A percentile compares a stretch with the other conserved stretches of the same genome.
phyloP scores from a whole-genome alignment of 2,113 vertebrate genomes.

The Crotalus horridus region DNA sequence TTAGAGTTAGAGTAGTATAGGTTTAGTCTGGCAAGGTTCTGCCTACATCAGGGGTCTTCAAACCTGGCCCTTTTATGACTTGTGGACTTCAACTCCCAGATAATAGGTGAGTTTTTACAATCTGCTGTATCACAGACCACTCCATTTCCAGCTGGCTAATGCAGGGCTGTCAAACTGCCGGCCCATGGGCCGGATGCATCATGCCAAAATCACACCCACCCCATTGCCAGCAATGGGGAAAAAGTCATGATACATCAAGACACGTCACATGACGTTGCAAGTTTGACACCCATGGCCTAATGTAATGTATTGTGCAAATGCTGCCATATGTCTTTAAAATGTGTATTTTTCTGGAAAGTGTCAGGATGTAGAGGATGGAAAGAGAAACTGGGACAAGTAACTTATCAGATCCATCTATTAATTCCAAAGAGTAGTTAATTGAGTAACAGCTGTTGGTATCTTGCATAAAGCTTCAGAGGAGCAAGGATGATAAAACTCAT shows the following conservation, averaged over 20 bases:
- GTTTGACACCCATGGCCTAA: neutral
- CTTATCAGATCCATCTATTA: neutral
- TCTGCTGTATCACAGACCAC: neutral
- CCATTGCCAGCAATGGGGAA: no score
- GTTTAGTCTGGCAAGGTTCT: neutral
- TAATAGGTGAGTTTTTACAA: neutral
- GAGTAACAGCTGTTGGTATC: neutral
- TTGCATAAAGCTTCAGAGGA: neutral
- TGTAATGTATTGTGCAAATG: neutral
- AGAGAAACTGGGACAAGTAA: neutral
- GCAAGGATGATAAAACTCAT: neutral
- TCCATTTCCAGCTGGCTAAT: neutral
- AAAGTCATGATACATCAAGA: neutral
- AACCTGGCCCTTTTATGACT: no score
- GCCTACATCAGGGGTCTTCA: neutral
- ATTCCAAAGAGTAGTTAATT: neutral
- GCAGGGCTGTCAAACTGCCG: no score
- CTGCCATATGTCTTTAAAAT: neutral
- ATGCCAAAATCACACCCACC: no score
- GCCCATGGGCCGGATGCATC: no score
- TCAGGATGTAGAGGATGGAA: neutral
- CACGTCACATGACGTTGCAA: neutral
- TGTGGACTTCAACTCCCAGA: neutral
- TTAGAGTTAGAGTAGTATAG: neutral
- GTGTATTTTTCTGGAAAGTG: neutral